These are phyloP conservation scores for Oligia fasciuncula DNA, from an alignment of 2,888 invertebrate genomes.

Conservation along the genomic window DNA sequence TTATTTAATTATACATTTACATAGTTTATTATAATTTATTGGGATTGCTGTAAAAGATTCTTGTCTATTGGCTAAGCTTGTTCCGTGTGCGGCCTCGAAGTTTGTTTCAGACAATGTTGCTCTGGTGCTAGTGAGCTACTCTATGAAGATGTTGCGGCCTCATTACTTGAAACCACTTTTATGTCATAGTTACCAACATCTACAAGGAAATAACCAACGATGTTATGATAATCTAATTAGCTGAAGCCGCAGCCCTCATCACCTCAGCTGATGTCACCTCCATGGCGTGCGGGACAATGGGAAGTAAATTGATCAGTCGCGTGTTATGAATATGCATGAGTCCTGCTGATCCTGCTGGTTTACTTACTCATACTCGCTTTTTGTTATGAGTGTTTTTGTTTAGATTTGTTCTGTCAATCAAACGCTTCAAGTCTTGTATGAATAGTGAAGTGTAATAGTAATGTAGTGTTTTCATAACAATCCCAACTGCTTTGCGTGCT, in stretches of 20 bases:
- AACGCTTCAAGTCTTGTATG: not conserved
- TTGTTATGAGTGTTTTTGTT: constrained; percentile 14
- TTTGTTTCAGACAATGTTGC: too few species aligned
- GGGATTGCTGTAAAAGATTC: not conserved
- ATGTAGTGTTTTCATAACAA: not conserved
- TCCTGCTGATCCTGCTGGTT: constrained; percentile 20
- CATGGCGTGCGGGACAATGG: constrained; percentile 35
- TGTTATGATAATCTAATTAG: not conserved
- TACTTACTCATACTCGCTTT: constrained; percentile 9
- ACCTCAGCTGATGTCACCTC: constrained; percentile 12
- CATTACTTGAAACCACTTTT: not conserved
- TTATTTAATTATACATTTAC: not conserved
- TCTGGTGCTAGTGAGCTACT: not conserved
- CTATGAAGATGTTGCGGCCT: not conserved
- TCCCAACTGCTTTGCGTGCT: not conserved
- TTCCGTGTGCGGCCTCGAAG: not conserved
- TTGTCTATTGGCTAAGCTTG: not conserved
- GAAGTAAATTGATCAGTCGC: constrained; percentile 27
- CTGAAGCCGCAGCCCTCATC: not conserved
- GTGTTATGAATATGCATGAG: constrained; percentile 45
- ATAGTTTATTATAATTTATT: not conserved
- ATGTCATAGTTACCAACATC: not conserved
- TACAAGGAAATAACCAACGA: too few species aligned
- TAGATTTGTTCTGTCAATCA: constrained; percentile 8
- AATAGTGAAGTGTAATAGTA: too few species aligned